Evolutionary conservation across 64 coral and sea anemone species (phyloP).

Genomic region (Montipora cactus): DNA sequence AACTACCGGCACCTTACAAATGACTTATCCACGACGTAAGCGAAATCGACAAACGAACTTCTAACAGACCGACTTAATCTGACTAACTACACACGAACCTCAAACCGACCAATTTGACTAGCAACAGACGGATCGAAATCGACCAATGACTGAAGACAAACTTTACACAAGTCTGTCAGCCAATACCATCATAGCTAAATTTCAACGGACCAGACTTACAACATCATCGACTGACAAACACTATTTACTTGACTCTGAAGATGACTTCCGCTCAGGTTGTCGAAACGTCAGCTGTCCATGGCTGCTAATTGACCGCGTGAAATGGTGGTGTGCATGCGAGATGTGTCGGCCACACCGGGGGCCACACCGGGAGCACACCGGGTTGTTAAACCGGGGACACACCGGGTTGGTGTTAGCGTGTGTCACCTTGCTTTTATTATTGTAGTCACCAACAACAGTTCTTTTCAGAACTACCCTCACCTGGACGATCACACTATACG

Average conservation of each 20-base stretch:
- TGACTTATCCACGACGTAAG: constrained; percentile 14
- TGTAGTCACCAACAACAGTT: too few species aligned
- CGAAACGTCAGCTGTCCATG: too few species aligned
- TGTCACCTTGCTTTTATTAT: too few species aligned
- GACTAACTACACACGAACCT: not conserved
- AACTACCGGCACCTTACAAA: not conserved
- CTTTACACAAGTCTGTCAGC: not conserved
- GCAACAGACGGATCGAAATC: not conserved
- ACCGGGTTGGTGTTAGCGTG: too few species aligned
- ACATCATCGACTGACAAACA: not conserved
- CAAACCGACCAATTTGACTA: not conserved
- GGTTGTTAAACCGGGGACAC: too few species aligned
- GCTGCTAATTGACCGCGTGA: too few species aligned
- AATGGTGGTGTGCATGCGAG: too few species aligned
- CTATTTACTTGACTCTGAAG: not conserved
- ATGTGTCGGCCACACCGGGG: too few species aligned
- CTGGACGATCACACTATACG: too few species aligned
- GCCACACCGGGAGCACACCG: too few species aligned
- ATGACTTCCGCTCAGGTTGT: too few species aligned
- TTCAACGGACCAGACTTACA: not conserved
- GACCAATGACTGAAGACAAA: constrained; percentile 5
- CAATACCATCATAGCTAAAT: not conserved
- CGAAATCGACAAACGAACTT: not conserved
- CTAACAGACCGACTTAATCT: not conserved
- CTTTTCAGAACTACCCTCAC: too few species aligned